Evolutionary conservation across 2,888 invertebrate species (phyloP).

Genomic region (Ichneumon xanthorius): DNA sequence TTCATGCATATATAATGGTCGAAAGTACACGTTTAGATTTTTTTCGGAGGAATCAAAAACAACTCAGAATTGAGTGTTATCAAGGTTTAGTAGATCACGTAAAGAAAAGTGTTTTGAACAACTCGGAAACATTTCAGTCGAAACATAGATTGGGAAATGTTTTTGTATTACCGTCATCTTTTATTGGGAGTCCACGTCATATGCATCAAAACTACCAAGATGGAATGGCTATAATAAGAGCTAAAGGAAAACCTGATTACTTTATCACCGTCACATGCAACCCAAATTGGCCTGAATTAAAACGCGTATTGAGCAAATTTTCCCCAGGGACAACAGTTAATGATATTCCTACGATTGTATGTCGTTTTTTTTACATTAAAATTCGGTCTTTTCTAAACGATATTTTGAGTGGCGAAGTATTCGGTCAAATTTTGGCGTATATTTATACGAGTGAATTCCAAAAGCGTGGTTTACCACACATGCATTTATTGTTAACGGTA

Average conservation of each 20-base stretch:
- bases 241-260: slow-evolving; percentile 7
- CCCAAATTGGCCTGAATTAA: slow-evolving; percentile 21
- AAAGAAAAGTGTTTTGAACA: slow-evolving; percentile 20
- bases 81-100: slow-evolving; percentile 37
- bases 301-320: slow-evolving; percentile 8
- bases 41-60: slow-evolving; percentile 25
- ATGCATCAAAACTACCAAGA: slow-evolving; percentile 64
- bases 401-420: slow-evolving; percentile 15
- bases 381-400: slow-evolving; percentile 1
- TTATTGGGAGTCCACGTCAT: slow-evolving; percentile 34
- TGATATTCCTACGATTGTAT: slow-evolving; percentile 13
- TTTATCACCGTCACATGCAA: slow-evolving; percentile 13
- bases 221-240: slow-evolving; percentile 59
- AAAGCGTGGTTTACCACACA: slow-evolving; percentile 20
- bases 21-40: slow-evolving; percentile 44
- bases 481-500: not conserved
- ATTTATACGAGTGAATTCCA: slow-evolving; percentile 15
- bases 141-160: slow-evolving; percentile 1
- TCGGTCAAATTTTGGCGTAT: slow-evolving; percentile 11
- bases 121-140: slow-evolving; percentile 22
- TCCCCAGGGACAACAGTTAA: slow-evolving; percentile 3
- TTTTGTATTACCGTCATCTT: slow-evolving; percentile 9
- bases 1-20: slow-evolving; percentile 32
- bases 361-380: slow-evolving; percentile 17
- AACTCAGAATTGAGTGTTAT: slow-evolving; percentile 46